These are phyloP conservation scores for Drosophila paramelanica DNA, from an alignment of 2,888 invertebrate genomes.

Conservation along the genomic window DNA sequence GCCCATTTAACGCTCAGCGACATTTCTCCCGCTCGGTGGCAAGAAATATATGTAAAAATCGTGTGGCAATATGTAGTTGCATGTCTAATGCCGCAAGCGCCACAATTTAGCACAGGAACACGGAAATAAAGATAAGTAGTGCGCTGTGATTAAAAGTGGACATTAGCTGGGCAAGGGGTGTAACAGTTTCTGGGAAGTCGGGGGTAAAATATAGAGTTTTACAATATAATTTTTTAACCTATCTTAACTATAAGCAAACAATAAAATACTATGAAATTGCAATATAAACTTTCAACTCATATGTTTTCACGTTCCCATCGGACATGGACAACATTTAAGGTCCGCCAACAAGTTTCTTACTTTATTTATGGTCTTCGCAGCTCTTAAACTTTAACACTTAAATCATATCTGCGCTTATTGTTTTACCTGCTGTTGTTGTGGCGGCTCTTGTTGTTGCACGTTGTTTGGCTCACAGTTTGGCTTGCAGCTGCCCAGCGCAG, in stretches of 20 bases:
- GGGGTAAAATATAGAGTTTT: background rate
- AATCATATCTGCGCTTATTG: slow-evolving; percentile 72
- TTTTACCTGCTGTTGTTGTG: slow-evolving; percentile 44
- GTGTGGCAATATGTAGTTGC: slow-evolving; percentile 62
- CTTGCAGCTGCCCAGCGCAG: slow-evolving; percentile 54
- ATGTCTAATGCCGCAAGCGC: slow-evolving; percentile 36
- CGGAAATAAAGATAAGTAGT: slow-evolving; percentile 39
- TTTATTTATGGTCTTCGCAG: slow-evolving; percentile 46
- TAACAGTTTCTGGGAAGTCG: background rate
- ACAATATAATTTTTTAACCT: background rate
- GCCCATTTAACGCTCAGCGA: slow-evolving; percentile 53
- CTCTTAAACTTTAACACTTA: slow-evolving; percentile 56
- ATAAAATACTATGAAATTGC: background rate
- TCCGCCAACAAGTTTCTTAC: background rate
- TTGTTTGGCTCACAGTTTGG: slow-evolving; percentile 25
- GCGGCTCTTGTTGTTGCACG: slow-evolving; percentile 12
- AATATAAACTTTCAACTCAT: background rate
- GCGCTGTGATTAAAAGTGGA: slow-evolving; percentile 19
- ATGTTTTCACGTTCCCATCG: background rate
- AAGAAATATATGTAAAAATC: slow-evolving; percentile 49
- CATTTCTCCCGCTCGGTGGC: slow-evolving; percentile 22
- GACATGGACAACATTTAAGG: slow-evolving; percentile 19
- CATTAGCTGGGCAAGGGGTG: background rate
- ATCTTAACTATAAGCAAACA: background rate
- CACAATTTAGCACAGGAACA: slow-evolving; percentile 57